phyloP scores from a whole-genome alignment of 2,113 vertebrate genomes.

The Cyrtonyx montezumae region DNA sequence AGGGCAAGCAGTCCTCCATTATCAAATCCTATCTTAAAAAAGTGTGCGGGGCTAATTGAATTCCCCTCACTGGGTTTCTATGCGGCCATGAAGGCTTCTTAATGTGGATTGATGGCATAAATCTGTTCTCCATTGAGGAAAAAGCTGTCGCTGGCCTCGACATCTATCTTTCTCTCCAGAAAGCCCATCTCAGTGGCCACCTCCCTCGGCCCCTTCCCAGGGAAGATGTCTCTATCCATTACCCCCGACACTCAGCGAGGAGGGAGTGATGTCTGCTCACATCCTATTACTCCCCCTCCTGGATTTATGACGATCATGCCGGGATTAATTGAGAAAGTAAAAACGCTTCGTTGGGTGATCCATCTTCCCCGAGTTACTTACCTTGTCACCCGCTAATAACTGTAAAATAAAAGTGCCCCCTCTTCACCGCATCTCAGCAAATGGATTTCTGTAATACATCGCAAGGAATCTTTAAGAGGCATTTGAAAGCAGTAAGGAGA shows the following conservation, averaged over 20 bases:
- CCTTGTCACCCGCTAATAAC: conserved; percentile 63
- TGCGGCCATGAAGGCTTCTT: conserved; percentile 3
- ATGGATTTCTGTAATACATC: conserved; percentile 58
- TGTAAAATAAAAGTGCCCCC: conserved; percentile 53
- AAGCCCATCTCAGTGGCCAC: not conserved
- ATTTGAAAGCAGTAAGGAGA: conserved; percentile 42
- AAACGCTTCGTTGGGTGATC: conserved; percentile 66
- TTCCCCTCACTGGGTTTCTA: not conserved
- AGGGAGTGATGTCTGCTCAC: conserved; percentile 28
- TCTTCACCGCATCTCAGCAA: conserved; percentile 9
- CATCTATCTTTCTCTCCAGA: conserved; percentile 22
- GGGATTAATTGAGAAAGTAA: conserved; percentile 72
- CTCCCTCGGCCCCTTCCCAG: conserved; percentile 14
- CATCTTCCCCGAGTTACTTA: conserved; percentile 60
- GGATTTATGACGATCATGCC: conserved; percentile 67
- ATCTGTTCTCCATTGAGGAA: not conserved
- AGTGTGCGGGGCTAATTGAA: conserved; percentile 2
- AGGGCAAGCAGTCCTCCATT: not conserved
- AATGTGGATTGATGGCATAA: conserved; percentile 45
- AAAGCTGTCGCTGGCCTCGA: not conserved
- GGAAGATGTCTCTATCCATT: conserved; percentile 55
- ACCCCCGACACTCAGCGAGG: not conserved
- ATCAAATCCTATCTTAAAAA: conserved; percentile 15
- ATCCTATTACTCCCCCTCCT: conserved; percentile 51
- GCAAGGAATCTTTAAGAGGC: conserved; percentile 52